Conservation (phyloP, 2,888 invertebrate species). For the Heteromurus nitidus region DNA sequence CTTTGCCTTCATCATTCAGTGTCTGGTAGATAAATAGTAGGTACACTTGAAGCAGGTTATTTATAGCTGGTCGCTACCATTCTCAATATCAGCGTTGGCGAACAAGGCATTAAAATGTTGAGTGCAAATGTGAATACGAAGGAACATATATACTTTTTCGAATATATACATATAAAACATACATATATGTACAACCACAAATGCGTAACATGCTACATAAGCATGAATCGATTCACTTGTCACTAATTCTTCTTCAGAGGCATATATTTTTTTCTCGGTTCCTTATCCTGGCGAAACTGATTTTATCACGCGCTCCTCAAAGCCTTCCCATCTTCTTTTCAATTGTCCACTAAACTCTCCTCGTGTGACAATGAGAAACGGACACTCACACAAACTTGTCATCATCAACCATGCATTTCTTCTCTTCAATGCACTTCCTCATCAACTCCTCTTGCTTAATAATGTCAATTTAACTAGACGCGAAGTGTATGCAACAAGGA, state of each 20-base stretch:
- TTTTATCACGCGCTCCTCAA: slow-evolving; percentile 57
- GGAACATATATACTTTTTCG: too few relatives aligned
- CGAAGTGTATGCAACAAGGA: slow-evolving; percentile 9
- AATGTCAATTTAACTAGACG: slow-evolving; percentile 35
- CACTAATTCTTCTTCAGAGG: too few relatives aligned
- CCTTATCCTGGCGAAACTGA: slow-evolving; percentile 55
- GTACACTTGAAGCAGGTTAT: slow-evolving; percentile 39
- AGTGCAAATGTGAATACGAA: too few relatives aligned
- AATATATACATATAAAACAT: too few relatives aligned
- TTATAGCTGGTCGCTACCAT: slow-evolving; percentile 40
- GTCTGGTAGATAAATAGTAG: slow-evolving; percentile 15
- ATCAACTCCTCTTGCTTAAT: slow-evolving; percentile 39
- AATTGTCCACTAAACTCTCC: slow-evolving; percentile 17
- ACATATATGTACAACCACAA: too few relatives aligned
- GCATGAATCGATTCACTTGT: slow-evolving; percentile 56
- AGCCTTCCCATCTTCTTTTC: slow-evolving; percentile 1
- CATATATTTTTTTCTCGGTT: slow-evolving; percentile 30
- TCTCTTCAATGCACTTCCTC: slow-evolving; percentile 45
- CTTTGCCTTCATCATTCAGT: slow-evolving; percentile 49
- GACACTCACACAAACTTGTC: slow-evolving; percentile 44
- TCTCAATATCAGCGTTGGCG: too few relatives aligned
- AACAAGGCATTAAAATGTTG: too few relatives aligned
- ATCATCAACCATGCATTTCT: slow-evolving; percentile 35
- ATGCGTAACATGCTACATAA: too few relatives aligned
- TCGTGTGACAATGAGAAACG: neutral